phyloP scores from a whole-genome alignment of 2,888 invertebrate species.

The Cinara cedri region DNA sequence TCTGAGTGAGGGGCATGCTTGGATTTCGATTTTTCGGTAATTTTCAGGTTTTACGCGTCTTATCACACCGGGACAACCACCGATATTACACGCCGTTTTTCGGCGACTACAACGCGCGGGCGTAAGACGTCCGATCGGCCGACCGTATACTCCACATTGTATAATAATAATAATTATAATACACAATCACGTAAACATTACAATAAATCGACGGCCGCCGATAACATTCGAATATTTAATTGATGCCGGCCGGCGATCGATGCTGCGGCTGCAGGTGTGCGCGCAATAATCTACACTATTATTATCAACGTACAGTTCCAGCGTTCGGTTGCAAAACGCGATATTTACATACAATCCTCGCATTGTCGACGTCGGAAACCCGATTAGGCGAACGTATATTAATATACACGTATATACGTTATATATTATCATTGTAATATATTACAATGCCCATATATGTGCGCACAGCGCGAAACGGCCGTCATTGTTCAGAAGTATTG shows the following conservation, averaged over 20 bases:
- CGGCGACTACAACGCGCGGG: too few species aligned
- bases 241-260: not conserved
- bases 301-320: too few species aligned
- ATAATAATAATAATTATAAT: too few species aligned
- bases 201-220: too few species aligned
- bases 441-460: too few species aligned
- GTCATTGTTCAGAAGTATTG: conserved; percentile 21
- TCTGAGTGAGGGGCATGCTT: too few species aligned
- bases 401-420: too few species aligned
- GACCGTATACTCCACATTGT: too few species aligned
- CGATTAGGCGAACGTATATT: not conserved
- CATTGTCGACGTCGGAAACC: conserved; percentile 20
- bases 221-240: not conserved
- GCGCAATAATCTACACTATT: not conserved
- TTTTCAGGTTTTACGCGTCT: too few species aligned
- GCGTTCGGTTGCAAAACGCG: not conserved
- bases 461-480: not conserved
- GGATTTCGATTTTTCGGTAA: too few species aligned
- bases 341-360: conserved; percentile 33
- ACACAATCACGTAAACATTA: not conserved
- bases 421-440: not conserved
- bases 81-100: too few species aligned
- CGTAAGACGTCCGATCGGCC: not conserved
- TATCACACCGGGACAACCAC: too few species aligned
- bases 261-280: not conserved